Conservation (phyloP, 2,797 vertebrate genomes). For the Hyperoplus immaculatus region DNA sequence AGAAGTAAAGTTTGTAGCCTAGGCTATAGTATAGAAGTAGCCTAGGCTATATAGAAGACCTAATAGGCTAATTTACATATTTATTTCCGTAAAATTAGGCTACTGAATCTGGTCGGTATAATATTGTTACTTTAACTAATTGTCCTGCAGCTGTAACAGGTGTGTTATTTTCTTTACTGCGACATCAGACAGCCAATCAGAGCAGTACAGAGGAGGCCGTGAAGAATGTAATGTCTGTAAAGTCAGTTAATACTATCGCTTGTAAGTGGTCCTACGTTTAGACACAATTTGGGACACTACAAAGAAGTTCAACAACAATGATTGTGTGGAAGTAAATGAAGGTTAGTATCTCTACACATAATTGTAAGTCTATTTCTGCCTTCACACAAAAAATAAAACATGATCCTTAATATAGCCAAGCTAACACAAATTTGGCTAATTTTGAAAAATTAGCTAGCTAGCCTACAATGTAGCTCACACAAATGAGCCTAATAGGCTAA, state of each 20-base stretch:
- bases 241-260: no score
- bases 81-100: no score
- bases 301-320: background rate
- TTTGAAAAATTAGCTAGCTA: background rate
- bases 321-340: background rate
- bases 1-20: no score
- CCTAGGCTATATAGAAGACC: no score
- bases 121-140: background rate
- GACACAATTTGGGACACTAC: background rate
- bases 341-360: background rate
- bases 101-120: no score
- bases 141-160: background rate
- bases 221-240: background rate
- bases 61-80: no score
- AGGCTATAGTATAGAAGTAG: no score
- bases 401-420: background rate
- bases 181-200: constrained; percentile 16
- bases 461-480: background rate
- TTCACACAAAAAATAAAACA: no score
- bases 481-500: background rate
- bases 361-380: background rate
- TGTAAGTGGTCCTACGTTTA: no score
- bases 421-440: background rate
- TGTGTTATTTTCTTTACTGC: background rate
- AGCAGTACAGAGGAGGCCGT: background rate